Evolutionary conservation across 2,113 vertebrate genomes (phyloP).

Genomic region (Peromyscus polionotus): DNA sequence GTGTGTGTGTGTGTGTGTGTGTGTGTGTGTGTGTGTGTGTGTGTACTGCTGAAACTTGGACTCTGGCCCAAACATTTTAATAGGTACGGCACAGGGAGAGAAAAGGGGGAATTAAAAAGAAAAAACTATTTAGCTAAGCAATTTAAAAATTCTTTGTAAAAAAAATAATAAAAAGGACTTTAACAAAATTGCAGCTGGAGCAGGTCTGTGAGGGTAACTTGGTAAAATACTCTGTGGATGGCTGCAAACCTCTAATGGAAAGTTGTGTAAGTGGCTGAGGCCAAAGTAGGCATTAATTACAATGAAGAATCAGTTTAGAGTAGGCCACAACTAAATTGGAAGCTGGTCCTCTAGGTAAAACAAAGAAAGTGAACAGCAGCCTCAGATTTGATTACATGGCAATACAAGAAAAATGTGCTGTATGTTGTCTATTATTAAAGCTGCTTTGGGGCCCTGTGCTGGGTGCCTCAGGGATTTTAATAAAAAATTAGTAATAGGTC

Average conservation of each 20-base stretch:
- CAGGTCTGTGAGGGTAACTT: slow-evolving; percentile 84
- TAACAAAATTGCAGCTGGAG: slow-evolving; percentile 86
- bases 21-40: background rate
- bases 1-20: background rate
- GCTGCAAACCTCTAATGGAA: slow-evolving; percentile 91
- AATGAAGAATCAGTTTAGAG: slow-evolving; percentile 94
- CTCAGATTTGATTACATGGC: slow-evolving; percentile 92
- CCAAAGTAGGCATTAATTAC: slow-evolving; percentile 94
- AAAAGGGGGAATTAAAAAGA: slow-evolving; percentile 64
- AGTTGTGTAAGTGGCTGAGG: slow-evolving; percentile 90
- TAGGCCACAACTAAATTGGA: slow-evolving; percentile 92
- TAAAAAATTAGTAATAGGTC: slow-evolving; percentile 93
- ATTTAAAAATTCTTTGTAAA: slow-evolving; percentile 84
- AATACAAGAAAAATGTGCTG: slow-evolving; percentile 93
- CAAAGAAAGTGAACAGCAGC: slow-evolving; percentile 91
- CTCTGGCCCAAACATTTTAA: slow-evolving; percentile 90
- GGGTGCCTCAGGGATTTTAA: slow-evolving; percentile 92
- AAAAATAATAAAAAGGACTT: slow-evolving; percentile 78
- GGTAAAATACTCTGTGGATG: slow-evolving; percentile 87
- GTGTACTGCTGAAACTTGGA: slow-evolving; percentile 86
- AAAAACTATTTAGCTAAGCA: slow-evolving; percentile 81
- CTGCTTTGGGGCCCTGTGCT: slow-evolving; percentile 90
- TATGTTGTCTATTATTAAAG: slow-evolving; percentile 92
- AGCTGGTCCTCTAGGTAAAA: slow-evolving; percentile 93
- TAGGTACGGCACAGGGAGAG: slow-evolving; percentile 86